Conservation (phyloP, 1,140 invertebrate genomes). For the Cylas formicarius region DNA sequence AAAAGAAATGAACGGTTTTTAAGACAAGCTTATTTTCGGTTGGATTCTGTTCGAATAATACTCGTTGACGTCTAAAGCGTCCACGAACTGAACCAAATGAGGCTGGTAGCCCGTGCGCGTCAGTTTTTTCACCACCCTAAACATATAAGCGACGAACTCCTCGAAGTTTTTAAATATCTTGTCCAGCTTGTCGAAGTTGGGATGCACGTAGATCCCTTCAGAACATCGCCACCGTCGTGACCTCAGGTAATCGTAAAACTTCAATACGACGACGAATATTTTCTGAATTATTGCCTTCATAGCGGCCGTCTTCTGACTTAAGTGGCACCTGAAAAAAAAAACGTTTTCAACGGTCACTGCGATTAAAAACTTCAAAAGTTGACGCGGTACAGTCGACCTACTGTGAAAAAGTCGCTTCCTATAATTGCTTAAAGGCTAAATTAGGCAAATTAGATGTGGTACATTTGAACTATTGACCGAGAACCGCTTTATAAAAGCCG, state of each 20-base stretch:
- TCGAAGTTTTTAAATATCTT: conserved; percentile 38
- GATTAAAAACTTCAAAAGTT: no score
- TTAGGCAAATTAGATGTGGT: no score
- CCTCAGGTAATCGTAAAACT: conserved; percentile 54
- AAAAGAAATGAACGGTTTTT: no score
- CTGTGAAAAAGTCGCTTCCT: no score
- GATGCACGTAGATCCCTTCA: conserved; percentile 31
- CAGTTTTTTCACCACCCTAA: conserved; percentile 34
- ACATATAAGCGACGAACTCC: conserved; percentile 35
- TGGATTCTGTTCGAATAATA: conserved; percentile 31
- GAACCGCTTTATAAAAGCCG: no score
- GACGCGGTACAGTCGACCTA: no score
- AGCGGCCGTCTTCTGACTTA: conserved; percentile 58
- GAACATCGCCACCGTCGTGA: conserved; percentile 32
- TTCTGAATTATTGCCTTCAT: conserved; percentile 57
- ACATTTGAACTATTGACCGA: no score
- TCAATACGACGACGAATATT: conserved; percentile 61
- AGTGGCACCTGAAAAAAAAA: conserved; percentile 52
- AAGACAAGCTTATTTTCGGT: no score
- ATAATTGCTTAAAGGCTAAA: no score
- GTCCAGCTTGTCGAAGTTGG: conserved; percentile 37
- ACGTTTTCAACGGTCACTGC: no score
- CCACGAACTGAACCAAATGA: conserved; percentile 34
- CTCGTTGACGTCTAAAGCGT: conserved; percentile 37
- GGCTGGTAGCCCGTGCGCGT: conserved; percentile 35